These are phyloP conservation scores for Bradynema listronoti DNA, from an alignment of 1,140 invertebrate genomes.

Conservation along the genomic window DNA sequence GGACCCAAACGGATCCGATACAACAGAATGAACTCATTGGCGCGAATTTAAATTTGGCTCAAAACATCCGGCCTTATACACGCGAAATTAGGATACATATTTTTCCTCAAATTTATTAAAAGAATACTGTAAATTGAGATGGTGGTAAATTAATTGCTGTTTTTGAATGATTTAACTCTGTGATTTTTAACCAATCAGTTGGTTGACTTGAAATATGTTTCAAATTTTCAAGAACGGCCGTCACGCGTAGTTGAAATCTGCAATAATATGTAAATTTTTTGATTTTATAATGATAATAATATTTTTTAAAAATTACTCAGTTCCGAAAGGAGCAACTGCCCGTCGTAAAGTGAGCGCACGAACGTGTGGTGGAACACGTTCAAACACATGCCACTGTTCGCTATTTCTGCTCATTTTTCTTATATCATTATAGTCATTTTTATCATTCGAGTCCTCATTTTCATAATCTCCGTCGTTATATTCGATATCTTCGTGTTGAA, in stretches of 20 bases:
- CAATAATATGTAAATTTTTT: conserved; percentile 1
- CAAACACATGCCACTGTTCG: conserved; percentile 3
- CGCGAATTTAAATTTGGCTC: too few relatives aligned
- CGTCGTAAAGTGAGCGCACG: conserved; percentile 15
- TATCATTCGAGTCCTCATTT: neutral
- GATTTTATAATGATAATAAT: neutral
- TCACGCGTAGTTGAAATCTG: conserved; percentile 22
- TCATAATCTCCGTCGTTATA: neutral
- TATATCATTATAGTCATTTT: too few relatives aligned
- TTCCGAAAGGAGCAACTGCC: conserved; percentile 5
- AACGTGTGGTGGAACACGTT: conserved; percentile 21
- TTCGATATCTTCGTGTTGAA: neutral
- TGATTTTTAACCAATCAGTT: conserved; percentile 18
- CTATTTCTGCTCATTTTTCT: too few relatives aligned
- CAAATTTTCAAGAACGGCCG: conserved; percentile 14
- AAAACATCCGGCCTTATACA: too few relatives aligned
- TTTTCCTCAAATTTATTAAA: neutral
- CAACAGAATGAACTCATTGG: too few relatives aligned
- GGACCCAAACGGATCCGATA: too few relatives aligned
- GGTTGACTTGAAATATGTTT: conserved; percentile 11
- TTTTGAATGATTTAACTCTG: neutral
- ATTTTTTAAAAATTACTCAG: conserved; percentile 3
- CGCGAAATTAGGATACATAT: too few relatives aligned
- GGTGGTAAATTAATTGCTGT: neutral
- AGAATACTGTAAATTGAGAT: neutral